Evolutionary conservation across 2,113 vertebrate genomes (phyloP), one percentile per base, ranked within the genome.

Genomic region (Athene cunicularia): DNA sequence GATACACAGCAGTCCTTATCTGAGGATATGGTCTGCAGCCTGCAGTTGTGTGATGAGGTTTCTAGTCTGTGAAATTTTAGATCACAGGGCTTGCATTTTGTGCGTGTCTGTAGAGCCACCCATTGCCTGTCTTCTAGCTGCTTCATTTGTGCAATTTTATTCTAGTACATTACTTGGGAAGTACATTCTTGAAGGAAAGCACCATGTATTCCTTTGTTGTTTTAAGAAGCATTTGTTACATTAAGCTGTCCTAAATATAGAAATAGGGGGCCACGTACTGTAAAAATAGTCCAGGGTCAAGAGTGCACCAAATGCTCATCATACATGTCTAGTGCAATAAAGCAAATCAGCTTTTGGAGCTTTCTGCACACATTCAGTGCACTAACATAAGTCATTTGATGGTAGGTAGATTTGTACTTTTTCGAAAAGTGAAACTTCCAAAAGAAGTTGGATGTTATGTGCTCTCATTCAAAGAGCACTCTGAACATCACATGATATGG

Each of bases 61-160:
- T 86, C 30, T 67, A 52, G 26, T 14, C 32, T 35, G 30, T 85
- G 52, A 87, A 80, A 60, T 30, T 53, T 66, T 5, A 30, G 55
- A 23, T 66, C 18, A 11, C 8, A 26, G 28, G 26, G 33, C 27
- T 68, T 80, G 11, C 12, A 0, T 17, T n/a, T 55, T 79, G 11
- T n/a, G 1, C 3, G 0, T 63, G 4, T n/a, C 11, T 20, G 0
- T 14, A n/a, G 27, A 71, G 9, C 33, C 1, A 0, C 8, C 71
- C 60, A 9, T 37, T 82, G 20, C 10, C 23, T 23, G 7, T 87
- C 62, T 74, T 41, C 28, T 58, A 23, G 11, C 52, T 41, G 47
- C 35, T 60, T 52, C 5, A 14, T 60, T 75, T 49, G 26, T 3
- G 3, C 47, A n/a, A 2, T 85, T 81, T 50, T 17, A 23, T 87